phyloP scores from a whole-genome alignment of 2,113 vertebrate species.

The Riparia riparia region DNA sequence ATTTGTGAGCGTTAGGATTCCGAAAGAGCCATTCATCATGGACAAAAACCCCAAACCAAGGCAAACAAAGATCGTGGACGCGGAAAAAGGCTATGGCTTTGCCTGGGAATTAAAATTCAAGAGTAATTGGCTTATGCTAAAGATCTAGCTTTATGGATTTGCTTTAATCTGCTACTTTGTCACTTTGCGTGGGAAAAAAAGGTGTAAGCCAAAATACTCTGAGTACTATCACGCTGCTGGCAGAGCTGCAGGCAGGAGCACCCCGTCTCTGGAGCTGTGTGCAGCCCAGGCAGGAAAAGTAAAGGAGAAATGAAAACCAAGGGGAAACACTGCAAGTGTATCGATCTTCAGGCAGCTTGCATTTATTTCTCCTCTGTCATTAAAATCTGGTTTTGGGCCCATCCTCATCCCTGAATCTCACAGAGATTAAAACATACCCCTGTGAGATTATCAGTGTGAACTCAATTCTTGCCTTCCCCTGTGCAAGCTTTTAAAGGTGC shows the following conservation, averaged over 20 bases:
- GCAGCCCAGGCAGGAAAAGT: not conserved
- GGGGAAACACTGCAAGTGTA: not conserved
- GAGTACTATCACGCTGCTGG: slow-evolving; percentile 56
- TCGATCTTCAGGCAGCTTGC: fast-evolving
- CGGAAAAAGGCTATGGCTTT: not conserved
- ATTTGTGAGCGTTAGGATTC: not conserved
- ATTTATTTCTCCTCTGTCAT: not conserved
- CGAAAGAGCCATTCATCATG: not conserved
- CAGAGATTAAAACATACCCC: not conserved
- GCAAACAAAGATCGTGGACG: not conserved
- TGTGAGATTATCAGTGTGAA: not conserved
- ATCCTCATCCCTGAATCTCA: not conserved
- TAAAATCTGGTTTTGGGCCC: not conserved
- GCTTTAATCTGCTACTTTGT: slow-evolving; percentile 67
- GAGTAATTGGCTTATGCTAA: slow-evolving; percentile 46
- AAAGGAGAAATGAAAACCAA: not conserved
- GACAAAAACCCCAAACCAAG: not conserved
- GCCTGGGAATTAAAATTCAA: slow-evolving; percentile 41
- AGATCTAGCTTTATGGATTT: slow-evolving; percentile 59
- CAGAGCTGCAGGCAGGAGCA: slow-evolving; percentile 51
- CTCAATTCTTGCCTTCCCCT: not conserved
- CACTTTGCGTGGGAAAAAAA: slow-evolving; percentile 65
- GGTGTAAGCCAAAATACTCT: slow-evolving; percentile 66
- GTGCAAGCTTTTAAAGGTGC: not conserved
- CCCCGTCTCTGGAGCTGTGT: not conserved